A percentile compares a stretch with the other conserved stretches of the same genome.
Conservation (phyloP, 2,113 vertebrate species). For the Carassius carassius region DNA sequence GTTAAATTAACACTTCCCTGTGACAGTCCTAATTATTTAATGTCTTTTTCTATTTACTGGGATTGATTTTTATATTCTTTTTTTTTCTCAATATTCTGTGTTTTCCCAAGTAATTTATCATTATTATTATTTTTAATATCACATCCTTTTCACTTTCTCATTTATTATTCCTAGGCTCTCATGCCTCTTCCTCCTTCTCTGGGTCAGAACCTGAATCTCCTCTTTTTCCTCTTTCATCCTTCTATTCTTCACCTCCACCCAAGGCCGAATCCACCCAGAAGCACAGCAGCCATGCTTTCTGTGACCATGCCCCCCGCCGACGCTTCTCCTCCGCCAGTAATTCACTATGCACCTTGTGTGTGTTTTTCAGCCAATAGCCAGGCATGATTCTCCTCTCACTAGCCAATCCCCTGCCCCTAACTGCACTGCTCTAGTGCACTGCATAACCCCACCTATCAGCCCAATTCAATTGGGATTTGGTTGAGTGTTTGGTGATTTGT, state of each 20-base stretch:
- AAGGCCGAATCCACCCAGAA: slow-evolving; percentile 81
- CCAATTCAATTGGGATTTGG: neutral
- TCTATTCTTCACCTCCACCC: slow-evolving; percentile 79
- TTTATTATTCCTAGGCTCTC: slow-evolving; percentile 84
- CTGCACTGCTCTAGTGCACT: neutral
- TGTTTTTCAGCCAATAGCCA: slow-evolving; percentile 6
- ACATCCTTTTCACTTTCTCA: slow-evolving; percentile 54
- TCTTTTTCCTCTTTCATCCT: slow-evolving; percentile 81
- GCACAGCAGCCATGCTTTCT: slow-evolving; percentile 78
- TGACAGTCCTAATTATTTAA: neutral
- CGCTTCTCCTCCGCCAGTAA: slow-evolving; percentile 83
- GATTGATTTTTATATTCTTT: neutral
- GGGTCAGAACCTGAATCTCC: slow-evolving; percentile 86
- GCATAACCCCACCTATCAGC: neutral
- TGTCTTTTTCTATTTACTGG: neutral
- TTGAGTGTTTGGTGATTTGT: neutral
- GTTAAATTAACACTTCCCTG: neutral
- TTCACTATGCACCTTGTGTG: slow-evolving; percentile 53
- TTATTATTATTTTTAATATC: slow-evolving; percentile 39
- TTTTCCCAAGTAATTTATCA: neutral
- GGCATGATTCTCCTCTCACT: neutral
- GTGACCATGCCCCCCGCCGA: slow-evolving; percentile 79
- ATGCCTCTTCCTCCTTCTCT: slow-evolving; percentile 87
- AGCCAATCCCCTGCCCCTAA: slow-evolving; percentile 21
- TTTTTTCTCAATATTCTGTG: neutral